These are phyloP conservation scores for Lophotriccus pileatus DNA, from an alignment of 2,797 vertebrate species.

Conservation along the genomic window DNA sequence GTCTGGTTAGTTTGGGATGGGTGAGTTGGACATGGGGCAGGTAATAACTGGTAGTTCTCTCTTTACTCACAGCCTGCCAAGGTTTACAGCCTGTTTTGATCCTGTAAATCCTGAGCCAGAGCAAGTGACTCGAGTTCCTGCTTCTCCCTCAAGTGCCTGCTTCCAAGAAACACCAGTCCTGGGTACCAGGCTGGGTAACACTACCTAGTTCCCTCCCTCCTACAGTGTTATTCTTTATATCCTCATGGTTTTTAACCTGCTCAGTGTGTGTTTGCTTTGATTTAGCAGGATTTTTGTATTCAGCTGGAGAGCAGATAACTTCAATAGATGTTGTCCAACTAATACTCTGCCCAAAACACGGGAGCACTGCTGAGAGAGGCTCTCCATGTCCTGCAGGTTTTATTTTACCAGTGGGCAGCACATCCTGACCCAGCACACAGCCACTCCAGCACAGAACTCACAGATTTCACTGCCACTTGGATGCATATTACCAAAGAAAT, in stretches of 20 bases:
- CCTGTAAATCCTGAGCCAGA: background rate
- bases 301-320: slow-evolving; percentile 7
- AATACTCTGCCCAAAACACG: background rate
- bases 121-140: background rate
- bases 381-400: background rate
- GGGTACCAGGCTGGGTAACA: background rate
- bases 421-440: background rate
- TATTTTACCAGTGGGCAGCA: background rate
- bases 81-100: background rate
- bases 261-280: background rate
- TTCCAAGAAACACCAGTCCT: background rate
- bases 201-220: background rate
- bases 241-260: background rate
- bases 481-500: background rate
- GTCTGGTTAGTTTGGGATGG: accelerated
- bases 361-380: background rate
- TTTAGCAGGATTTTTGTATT: background rate
- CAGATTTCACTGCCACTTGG: background rate
- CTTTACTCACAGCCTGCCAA: background rate
- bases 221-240: background rate
- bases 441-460: background rate
- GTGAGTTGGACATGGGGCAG: background rate
- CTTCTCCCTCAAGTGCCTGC: background rate
- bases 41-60: background rate
- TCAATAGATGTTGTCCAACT: background rate